Evolutionary conservation across 2,888 invertebrate species (phyloP).

Genomic region (Orthosia cruda): DNA sequence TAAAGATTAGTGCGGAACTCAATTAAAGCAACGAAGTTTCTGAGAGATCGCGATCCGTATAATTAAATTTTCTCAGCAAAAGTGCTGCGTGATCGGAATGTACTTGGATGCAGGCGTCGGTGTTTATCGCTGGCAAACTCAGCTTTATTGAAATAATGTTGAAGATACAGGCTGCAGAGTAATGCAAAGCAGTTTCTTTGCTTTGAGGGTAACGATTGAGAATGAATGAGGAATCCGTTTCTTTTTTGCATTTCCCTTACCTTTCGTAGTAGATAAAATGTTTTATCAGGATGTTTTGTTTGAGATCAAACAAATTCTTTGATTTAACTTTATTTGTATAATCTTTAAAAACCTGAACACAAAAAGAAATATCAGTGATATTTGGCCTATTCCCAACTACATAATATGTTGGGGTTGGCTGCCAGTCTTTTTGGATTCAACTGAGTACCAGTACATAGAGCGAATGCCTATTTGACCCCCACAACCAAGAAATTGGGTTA

Average conservation of each 20-base stretch:
- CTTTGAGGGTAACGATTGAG: slow-evolving; percentile 35
- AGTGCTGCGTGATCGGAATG: slow-evolving; percentile 86
- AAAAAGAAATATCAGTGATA: no score
- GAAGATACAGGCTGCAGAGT: slow-evolving; percentile 45
- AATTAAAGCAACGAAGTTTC: slow-evolving; percentile 87
- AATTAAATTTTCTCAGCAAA: slow-evolving; percentile 88
- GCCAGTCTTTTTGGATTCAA: no score
- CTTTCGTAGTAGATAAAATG: neutral
- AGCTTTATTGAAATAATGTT: slow-evolving; percentile 57
- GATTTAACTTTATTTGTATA: no score
- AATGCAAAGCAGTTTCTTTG: slow-evolving; percentile 30
- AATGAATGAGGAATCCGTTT: slow-evolving; percentile 16
- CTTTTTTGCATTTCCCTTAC: slow-evolving; percentile 8
- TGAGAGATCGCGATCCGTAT: slow-evolving; percentile 84
- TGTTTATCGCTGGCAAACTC: slow-evolving; percentile 61
- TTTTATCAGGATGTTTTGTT: neutral
- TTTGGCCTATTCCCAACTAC: no score
- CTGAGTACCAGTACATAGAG: no score
- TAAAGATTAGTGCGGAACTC: slow-evolving; percentile 88
- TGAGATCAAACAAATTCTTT: neutral
- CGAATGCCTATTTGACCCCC: no score
- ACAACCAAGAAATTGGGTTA: no score
- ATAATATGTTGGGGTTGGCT: no score
- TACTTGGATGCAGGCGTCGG: slow-evolving; percentile 61
- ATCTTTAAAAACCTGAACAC: neutral